Conservation (phyloP, 1,140 invertebrate species). For the Drosophila equinoxialis region DNA sequence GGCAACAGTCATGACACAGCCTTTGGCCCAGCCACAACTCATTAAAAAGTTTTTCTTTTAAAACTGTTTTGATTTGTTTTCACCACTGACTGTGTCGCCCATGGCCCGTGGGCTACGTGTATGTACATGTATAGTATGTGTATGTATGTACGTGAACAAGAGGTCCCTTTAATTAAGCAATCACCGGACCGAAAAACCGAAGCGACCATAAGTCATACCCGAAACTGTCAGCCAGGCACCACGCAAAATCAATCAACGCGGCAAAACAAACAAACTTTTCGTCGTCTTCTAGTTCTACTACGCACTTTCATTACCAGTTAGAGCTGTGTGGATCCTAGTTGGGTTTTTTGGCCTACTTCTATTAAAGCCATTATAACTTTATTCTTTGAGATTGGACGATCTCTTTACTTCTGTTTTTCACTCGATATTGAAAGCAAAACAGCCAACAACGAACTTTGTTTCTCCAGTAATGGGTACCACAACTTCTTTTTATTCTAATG, state of each 20-base stretch:
- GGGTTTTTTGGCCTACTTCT: neutral
- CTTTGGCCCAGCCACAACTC: conserved; percentile 55
- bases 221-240: conserved; percentile 52
- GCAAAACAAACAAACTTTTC: conserved; percentile 33
- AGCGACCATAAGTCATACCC: conserved; percentile 47
- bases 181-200: conserved; percentile 31
- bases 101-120: conserved; percentile 19
- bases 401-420: neutral
- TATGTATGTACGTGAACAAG: conserved; percentile 8
- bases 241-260: conserved; percentile 73
- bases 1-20: conserved; percentile 11
- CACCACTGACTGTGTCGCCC: conserved; percentile 27
- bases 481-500: no score
- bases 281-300: conserved; percentile 30
- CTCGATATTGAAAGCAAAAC: no score
- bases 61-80: conserved; percentile 66
- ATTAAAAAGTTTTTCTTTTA: conserved; percentile 70
- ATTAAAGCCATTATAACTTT: neutral
- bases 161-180: conserved; percentile 65
- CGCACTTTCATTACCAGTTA: conserved; percentile 65
- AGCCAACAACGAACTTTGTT: no score
- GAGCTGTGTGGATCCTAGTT: conserved; percentile 15
- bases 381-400: neutral
- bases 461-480: no score
- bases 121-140: conserved; percentile 7